Percentiles rank a stretch among this genome's conserved stretches.
phyloP scores from a whole-genome alignment of 2,888 invertebrate species.

The Ophraella communa region DNA sequence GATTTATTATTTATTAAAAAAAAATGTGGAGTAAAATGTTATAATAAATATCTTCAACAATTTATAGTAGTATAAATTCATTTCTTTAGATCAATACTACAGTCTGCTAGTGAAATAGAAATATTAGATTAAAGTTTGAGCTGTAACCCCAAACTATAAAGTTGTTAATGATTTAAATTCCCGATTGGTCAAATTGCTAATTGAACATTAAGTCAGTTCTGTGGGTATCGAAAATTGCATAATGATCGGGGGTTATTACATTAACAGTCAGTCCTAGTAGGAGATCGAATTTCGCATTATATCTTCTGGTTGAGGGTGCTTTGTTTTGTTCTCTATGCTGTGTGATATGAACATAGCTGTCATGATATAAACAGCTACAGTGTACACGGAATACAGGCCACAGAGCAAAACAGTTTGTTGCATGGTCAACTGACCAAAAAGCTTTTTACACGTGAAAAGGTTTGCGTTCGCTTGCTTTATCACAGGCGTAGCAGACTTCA shows the following conservation, averaged over 20 bases:
- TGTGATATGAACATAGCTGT: slow-evolving; percentile 34
- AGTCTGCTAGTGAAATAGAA: background rate
- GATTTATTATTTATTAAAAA: too few species aligned
- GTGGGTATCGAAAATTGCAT: slow-evolving; percentile 33
- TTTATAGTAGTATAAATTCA: too few species aligned
- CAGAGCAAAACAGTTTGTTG: slow-evolving; percentile 30
- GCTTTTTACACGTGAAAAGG: slow-evolving; percentile 47
- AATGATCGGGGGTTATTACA: slow-evolving; percentile 32
- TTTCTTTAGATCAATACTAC: too few species aligned
- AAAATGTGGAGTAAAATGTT: too few species aligned
- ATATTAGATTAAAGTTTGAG: slow-evolving; percentile 7
- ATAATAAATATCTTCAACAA: too few species aligned
- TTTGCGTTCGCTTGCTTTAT: slow-evolving; percentile 23
- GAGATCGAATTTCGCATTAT: slow-evolving; percentile 27
- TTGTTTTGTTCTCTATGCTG: slow-evolving; percentile 25
- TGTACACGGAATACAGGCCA: slow-evolving; percentile 16
- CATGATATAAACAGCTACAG: slow-evolving; percentile 36
- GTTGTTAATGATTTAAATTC: slow-evolving; percentile 16
- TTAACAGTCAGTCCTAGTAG: slow-evolving; percentile 22
- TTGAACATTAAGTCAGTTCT: slow-evolving; percentile 32
- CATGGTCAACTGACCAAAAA: slow-evolving; percentile 46
- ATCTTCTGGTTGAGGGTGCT: slow-evolving; percentile 29
- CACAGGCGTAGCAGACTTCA: slow-evolving; percentile 28
- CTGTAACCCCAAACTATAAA: slow-evolving; percentile 9
- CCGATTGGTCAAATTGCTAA: slow-evolving; percentile 32